Evolutionary conservation across 2,113 vertebrate genomes (phyloP).

Genomic region (Mobula hypostoma): DNA sequence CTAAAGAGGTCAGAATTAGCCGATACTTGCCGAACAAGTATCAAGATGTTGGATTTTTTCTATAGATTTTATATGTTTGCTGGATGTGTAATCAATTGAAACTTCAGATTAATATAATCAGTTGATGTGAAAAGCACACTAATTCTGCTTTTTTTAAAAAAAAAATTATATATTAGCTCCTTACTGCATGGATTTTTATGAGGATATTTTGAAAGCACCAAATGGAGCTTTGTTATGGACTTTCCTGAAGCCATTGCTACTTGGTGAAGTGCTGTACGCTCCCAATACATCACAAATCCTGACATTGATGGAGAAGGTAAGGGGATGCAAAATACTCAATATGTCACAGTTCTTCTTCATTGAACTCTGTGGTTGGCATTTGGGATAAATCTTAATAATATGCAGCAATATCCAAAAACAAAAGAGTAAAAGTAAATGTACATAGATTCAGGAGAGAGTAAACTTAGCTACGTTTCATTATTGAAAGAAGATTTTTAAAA

Average conservation of each 20-base stretch:
- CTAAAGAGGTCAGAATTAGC: neutral
- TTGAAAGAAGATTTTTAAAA: too few species aligned
- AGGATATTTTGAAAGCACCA: slow-evolving; percentile 57
- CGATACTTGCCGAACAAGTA: neutral
- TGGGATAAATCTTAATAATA: neutral
- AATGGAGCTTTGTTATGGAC: slow-evolving; percentile 60
- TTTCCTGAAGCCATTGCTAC: slow-evolving; percentile 60
- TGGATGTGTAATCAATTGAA: neutral
- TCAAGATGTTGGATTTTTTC: neutral
- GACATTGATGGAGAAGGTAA: slow-evolving; percentile 53
- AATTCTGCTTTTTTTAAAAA: neutral
- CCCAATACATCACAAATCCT: slow-evolving; percentile 49
- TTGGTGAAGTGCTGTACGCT: slow-evolving; percentile 58
- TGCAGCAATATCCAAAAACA: neutral
- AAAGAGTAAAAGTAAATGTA: neutral
- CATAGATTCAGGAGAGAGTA: neutral
- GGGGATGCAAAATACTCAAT: neutral
- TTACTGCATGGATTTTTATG: slow-evolving; percentile 60
- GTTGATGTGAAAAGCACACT: neutral
- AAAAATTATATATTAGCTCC: slow-evolving; percentile 46
- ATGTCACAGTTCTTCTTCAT: neutral
- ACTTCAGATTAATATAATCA: neutral
- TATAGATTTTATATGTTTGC: neutral
- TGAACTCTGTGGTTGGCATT: neutral
- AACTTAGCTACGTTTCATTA: neutral